These are phyloP conservation scores for Phasianus colchicus DNA, from an alignment of 2,113 vertebrate species.

Conservation along the genomic window DNA sequence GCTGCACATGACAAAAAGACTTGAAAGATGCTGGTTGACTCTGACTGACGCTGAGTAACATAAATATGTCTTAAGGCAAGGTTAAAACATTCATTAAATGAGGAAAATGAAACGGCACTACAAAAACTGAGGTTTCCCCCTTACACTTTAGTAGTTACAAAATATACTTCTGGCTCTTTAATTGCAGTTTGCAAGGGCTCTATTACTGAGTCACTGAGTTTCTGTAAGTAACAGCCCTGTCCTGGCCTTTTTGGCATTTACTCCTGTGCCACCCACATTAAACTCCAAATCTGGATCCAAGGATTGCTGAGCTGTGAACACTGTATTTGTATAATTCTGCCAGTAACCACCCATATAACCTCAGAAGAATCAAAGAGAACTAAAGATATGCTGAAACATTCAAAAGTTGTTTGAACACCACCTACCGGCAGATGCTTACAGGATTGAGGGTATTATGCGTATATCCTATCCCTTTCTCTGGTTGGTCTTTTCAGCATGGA, in stretches of 20 bases:
- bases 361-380: slow-evolving; percentile 83
- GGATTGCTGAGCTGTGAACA: slow-evolving; percentile 79
- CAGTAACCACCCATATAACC: slow-evolving; percentile 82
- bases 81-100: slow-evolving; percentile 29
- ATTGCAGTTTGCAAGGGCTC: slow-evolving; percentile 68
- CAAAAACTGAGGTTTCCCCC: slow-evolving; percentile 24
- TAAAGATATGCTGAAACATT: slow-evolving; percentile 75
- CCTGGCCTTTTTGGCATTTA: slow-evolving; percentile 75
- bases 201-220: slow-evolving; percentile 70
- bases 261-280: slow-evolving; percentile 82
- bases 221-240: slow-evolving; percentile 77
- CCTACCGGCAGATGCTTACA: slow-evolving; percentile 20
- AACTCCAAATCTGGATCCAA: slow-evolving; percentile 79
- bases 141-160: slow-evolving; percentile 45
- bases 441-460: not conserved
- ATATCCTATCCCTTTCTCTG: not conserved
- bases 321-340: slow-evolving; percentile 80
- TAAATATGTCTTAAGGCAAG: slow-evolving; percentile 22
- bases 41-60: not conserved
- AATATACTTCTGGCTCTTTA: slow-evolving; percentile 65
- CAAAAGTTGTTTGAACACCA: slow-evolving; percentile 47
- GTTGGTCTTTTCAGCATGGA: not conserved
- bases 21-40: slow-evolving; percentile 8
- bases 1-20: not conserved
- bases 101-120: slow-evolving; percentile 30